Conservation (phyloP, 1,140 invertebrate genomes). For the Subanguina moxae region DNA sequence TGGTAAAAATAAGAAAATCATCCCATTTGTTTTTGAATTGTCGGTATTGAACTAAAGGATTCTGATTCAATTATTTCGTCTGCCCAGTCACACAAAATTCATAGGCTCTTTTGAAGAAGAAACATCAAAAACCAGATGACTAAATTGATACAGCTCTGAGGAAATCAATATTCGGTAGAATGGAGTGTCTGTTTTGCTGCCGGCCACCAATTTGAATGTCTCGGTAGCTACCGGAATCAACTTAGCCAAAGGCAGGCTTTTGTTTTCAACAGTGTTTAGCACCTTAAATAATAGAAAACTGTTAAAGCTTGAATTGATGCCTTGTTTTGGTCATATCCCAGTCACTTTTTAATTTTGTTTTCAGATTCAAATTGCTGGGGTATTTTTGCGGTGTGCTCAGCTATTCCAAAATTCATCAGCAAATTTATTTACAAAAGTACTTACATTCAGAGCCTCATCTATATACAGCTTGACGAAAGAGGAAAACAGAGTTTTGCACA, state of each 20-base stretch:
- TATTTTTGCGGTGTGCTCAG: too few relatives aligned
- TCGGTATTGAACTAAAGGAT: too few relatives aligned
- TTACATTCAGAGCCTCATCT: constrained; percentile 9
- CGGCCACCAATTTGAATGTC: constrained; percentile 29
- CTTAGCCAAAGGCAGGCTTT: constrained; percentile 40
- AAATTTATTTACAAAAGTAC: constrained; percentile 10
- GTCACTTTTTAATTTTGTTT: constrained; percentile 5
- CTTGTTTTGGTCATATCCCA: background rate
- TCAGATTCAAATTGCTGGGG: background rate
- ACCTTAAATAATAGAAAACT: background rate
- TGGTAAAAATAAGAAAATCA: too few relatives aligned
- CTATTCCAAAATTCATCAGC: too few relatives aligned
- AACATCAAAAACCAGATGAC: constrained; percentile 6
- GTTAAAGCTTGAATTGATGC: constrained; percentile 3
- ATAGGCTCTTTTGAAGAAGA: background rate
- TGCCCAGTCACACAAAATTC: too few relatives aligned
- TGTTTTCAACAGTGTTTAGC: constrained; percentile 12
- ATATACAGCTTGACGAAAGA: constrained; percentile 36
- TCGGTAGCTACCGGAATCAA: constrained; percentile 42
- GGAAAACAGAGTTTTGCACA: constrained; percentile 16
- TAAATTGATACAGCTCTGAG: constrained; percentile 47
- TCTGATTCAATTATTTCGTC: too few relatives aligned
- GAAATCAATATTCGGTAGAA: constrained; percentile 42
- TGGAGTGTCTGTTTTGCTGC: constrained; percentile 33
- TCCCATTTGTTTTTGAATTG: too few relatives aligned